phyloP scores from a whole-genome alignment of 1,140 invertebrate genomes.

The Aphaenogaster ashmeadi region DNA sequence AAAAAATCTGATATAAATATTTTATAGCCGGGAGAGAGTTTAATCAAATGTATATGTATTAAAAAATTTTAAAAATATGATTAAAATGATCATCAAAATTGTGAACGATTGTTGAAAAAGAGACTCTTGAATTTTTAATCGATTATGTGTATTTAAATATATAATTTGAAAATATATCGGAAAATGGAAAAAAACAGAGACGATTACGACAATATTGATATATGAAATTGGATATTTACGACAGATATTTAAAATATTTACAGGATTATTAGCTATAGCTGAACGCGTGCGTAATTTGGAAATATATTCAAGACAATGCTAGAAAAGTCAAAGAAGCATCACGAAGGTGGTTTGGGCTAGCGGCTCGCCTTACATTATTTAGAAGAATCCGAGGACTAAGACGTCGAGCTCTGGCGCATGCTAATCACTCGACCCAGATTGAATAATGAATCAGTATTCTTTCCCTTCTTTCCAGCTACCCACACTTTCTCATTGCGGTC shows the following conservation, averaged over 20 bases:
- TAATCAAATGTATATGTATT: not conserved
- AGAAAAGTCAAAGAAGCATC: slow-evolving; percentile 44
- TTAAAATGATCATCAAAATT: slow-evolving; percentile 12
- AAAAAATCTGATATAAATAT: not conserved
- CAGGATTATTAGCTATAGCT: not conserved
- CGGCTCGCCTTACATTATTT: slow-evolving; percentile 85
- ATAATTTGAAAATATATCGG: slow-evolving; percentile 17
- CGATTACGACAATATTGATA: not conserved
- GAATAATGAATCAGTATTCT: slow-evolving; percentile 88
- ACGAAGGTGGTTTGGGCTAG: slow-evolving; percentile 59
- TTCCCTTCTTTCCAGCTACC: slow-evolving; percentile 80
- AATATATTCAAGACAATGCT: slow-evolving; percentile 46
- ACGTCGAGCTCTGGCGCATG: slow-evolving; percentile 84
- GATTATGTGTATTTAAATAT: not conserved
- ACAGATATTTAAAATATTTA: not conserved
- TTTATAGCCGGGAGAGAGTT: not conserved
- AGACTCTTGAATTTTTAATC: not conserved
- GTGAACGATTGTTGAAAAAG: not conserved
- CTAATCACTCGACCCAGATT: slow-evolving; percentile 87
- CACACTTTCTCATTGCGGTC: slow-evolving; percentile 68
- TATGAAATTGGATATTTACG: not conserved
- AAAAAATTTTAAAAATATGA: not conserved
- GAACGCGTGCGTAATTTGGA: slow-evolving; percentile 18
- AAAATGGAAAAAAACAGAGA: not conserved
- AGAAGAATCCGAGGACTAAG: slow-evolving; percentile 82